Percentiles rank a stretch among this genome's conserved stretches.
phyloP scores from a whole-genome alignment of 2,888 invertebrate species.

The Caenorhabditis plicata region DNA sequence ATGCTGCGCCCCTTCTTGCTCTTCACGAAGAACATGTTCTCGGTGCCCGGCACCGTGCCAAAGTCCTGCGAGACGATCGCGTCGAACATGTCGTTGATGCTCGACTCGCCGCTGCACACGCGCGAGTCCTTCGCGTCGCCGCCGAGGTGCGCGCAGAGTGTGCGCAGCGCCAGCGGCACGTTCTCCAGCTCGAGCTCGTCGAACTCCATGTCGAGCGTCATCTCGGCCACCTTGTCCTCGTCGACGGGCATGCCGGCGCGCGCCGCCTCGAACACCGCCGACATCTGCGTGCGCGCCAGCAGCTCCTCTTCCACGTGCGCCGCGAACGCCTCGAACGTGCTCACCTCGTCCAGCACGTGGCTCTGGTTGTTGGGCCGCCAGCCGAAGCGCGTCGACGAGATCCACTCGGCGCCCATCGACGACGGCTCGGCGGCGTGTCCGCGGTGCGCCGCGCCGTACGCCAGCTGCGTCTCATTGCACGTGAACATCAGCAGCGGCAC shows the following conservation, averaged over 20 bases:
- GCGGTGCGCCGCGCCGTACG: constrained; percentile 12
- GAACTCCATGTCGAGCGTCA: constrained; percentile 10
- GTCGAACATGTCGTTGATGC: constrained; percentile 27
- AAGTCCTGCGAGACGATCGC: constrained; percentile 24
- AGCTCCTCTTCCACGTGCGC: constrained; percentile 10
- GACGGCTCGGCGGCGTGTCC: constrained; percentile 2
- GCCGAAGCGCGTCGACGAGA: constrained; percentile 13
- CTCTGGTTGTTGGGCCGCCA: constrained; percentile 21
- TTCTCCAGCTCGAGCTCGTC: constrained; percentile 28
- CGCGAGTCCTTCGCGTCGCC: neutral
- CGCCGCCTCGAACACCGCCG: constrained; percentile 23
- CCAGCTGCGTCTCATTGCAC: constrained; percentile 22
- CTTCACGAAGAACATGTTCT: constrained; percentile 27
- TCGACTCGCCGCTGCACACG: constrained; percentile 25
- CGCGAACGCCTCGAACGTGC: constrained; percentile 9
- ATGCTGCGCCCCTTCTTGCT: neutral
- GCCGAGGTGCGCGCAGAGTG: constrained; percentile 32
- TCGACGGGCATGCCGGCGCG: constrained; percentile 16
- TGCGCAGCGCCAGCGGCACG: constrained; percentile 21
- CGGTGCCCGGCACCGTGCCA: constrained; percentile 12
- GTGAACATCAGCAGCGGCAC: constrained; percentile 15
- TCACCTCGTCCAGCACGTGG: constrained; percentile 10
- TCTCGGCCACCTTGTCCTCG: constrained; percentile 16
- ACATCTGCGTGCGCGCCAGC: constrained; percentile 11
- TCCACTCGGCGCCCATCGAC: constrained; percentile 11